These are phyloP conservation scores for Leptopilina myrica DNA, from an alignment of 2,888 invertebrate species.

Conservation along the genomic window DNA sequence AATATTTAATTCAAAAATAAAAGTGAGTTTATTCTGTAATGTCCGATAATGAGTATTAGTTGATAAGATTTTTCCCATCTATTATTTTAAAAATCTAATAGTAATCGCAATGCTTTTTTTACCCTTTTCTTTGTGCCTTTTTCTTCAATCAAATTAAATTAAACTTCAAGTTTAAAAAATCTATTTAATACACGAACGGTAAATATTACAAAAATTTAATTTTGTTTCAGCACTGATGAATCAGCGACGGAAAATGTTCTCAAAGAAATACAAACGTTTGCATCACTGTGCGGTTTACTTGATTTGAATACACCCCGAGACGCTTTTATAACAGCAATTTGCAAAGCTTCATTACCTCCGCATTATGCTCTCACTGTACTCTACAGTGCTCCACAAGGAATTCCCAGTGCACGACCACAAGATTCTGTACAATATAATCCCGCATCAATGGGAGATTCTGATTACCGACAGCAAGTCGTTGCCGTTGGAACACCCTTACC, in stretches of 20 bases:
- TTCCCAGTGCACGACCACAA: conserved; percentile 73
- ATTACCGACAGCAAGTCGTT: conserved; percentile 95
- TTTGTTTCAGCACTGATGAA: conserved; percentile 88
- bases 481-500: conserved; percentile 97
- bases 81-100: background rate
- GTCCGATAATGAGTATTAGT: no score
- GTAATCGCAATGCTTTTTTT: no score
- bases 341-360: conserved; percentile 96
- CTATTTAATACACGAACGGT: background rate
- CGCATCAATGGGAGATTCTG: conserved; percentile 80
- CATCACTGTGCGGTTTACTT: conserved; percentile 92
- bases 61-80: no score
- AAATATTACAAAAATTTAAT: conserved; percentile 5
- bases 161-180: no score
- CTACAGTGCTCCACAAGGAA: conserved; percentile 81
- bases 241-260: conserved; percentile 93
- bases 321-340: conserved; percentile 95
- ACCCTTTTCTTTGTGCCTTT: no score
- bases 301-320: conserved; percentile 89
- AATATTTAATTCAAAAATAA: conserved; percentile 21
- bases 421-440: conserved; percentile 72
- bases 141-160: no score
- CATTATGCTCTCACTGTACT: conserved; percentile 95
- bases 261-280: conserved; percentile 93
- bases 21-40: background rate